Base-by-base conservation (phyloP, 2,888 invertebrate genomes). In the Abrostola triplasia region DNA sequence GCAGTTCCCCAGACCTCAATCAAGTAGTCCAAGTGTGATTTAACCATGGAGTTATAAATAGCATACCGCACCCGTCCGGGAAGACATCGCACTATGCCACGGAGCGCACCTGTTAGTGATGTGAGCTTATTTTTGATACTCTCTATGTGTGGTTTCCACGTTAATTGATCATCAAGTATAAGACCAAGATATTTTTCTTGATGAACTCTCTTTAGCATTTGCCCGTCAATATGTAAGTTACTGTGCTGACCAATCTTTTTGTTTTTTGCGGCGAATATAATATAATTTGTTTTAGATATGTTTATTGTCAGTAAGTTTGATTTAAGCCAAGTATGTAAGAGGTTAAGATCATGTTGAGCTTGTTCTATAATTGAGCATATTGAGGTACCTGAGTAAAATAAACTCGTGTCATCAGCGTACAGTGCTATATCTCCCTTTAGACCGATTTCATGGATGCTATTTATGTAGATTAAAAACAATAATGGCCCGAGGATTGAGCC, bases 101-200 rank as follows among this genome's bases (percentile, higher is more conserved):
- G 58, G 0, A 77, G 35, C 0, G 59, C 44, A 7, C 74, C 71
- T 0, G 64, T 61, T 6, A 77, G 58, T 7, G 74, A 67, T 5
- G 50, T 49, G 13, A 75, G n/a, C 63, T 75, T 78, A 9, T 51
- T 40, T 53, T 51, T 53, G 5, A 70, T 36, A 42, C 63, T 63
- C 9, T 71, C 53, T 35, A 74, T 62, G 36, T 77, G 77, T 8
- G 59, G 60, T 51, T 61, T 70, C 73, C 75, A 77, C 0, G 60
- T 62, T 0, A 76, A 37, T 4, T 63, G 44, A 8, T 38, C 61
- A 11, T 76, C 72, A 2, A 78, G 7, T 7, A 69, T 61, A 6
- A 77, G 41, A 0, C 75, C 77, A 1, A 78, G 60, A 44, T 74
- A 78, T 67, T 72, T 73, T 67, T 75, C 70, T 38, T 42, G 9